Percentiles rank a stretch among this genome's conserved stretches.
These are phyloP conservation scores for Deilephila porcellus DNA, from an alignment of 2,888 invertebrate species.

Conservation along the genomic window DNA sequence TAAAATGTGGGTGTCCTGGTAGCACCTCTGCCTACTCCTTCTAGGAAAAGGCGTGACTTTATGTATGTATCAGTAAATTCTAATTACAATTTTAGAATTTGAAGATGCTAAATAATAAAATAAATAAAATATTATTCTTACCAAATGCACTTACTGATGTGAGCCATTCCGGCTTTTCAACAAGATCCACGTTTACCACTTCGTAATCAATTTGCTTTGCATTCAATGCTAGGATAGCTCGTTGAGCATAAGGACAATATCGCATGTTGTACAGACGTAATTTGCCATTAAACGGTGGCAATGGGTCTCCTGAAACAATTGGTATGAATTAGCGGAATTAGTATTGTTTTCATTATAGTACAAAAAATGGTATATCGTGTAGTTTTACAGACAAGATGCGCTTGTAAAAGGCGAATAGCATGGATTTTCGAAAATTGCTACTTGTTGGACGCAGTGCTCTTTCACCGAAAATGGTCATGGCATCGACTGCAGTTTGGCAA, in stretches of 20 bases:
- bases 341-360: background rate
- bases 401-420: too few relatives aligned
- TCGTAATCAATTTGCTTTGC: slow-evolving; percentile 92
- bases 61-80: background rate
- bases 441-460: too few relatives aligned
- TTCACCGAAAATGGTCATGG: too few relatives aligned
- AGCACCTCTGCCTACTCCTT: too few relatives aligned
- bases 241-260: slow-evolving; percentile 92
- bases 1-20: too few relatives aligned
- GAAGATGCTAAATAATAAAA: background rate
- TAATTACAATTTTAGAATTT: background rate
- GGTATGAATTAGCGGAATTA: background rate
- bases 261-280: slow-evolving; percentile 92
- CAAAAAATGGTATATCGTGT: too few relatives aligned
- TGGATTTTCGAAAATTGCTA: too few relatives aligned
- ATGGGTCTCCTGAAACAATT: slow-evolving; percentile 84
- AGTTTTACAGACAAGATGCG: too few relatives aligned
- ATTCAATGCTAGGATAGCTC: slow-evolving; percentile 89
- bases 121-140: slow-evolving; percentile 35
- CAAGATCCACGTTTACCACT: slow-evolving; percentile 88
- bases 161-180: slow-evolving; percentile 92
- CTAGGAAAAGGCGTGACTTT: too few relatives aligned
- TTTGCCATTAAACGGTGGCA: slow-evolving; percentile 87
- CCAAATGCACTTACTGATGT: slow-evolving; percentile 86
- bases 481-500: too few relatives aligned